These are phyloP conservation scores for Mycalesis mineus DNA, from an alignment of 2,888 invertebrate species.

Conservation along the genomic window DNA sequence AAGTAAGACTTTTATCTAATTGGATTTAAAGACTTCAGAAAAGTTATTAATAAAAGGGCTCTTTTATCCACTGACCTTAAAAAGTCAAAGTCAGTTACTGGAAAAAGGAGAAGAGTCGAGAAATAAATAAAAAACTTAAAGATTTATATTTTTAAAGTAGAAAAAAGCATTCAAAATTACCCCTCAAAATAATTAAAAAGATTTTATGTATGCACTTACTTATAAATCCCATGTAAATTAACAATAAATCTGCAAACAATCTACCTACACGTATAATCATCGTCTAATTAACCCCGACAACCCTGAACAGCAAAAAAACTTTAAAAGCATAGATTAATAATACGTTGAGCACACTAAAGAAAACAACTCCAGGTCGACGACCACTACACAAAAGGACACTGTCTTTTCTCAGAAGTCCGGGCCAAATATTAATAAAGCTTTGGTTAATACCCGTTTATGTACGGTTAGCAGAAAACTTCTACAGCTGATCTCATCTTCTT, in stretches of 20 bases:
- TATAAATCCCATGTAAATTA: neutral
- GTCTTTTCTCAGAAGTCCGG: conserved; percentile 63
- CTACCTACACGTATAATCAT: neutral
- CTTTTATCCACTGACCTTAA: too few species aligned
- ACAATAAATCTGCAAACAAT: neutral
- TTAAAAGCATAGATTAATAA: conserved; percentile 32
- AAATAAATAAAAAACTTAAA: too few species aligned
- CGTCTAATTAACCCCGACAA: conserved; percentile 17
- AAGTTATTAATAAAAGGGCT: too few species aligned
- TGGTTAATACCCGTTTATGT: conserved; percentile 46
- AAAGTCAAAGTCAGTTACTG: too few species aligned
- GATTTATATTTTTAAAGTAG: too few species aligned
- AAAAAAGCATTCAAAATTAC: too few species aligned
- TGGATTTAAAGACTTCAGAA: too few species aligned
- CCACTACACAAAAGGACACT: conserved; percentile 55
- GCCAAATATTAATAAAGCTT: conserved; percentile 55
- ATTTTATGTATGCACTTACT: too few species aligned
- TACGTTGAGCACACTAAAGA: conserved; percentile 35
- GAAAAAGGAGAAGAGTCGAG: too few species aligned
- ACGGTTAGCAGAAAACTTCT: conserved; percentile 20
- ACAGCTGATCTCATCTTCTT: too few species aligned
- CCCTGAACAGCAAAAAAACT: conserved; percentile 24
- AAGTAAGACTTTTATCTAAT: too few species aligned
- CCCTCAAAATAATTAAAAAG: too few species aligned
- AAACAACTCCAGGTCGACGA: conserved; percentile 55